phyloP scores from a whole-genome alignment of 1,140 invertebrate genomes.

The Pemphigus obesinymphae region DNA sequence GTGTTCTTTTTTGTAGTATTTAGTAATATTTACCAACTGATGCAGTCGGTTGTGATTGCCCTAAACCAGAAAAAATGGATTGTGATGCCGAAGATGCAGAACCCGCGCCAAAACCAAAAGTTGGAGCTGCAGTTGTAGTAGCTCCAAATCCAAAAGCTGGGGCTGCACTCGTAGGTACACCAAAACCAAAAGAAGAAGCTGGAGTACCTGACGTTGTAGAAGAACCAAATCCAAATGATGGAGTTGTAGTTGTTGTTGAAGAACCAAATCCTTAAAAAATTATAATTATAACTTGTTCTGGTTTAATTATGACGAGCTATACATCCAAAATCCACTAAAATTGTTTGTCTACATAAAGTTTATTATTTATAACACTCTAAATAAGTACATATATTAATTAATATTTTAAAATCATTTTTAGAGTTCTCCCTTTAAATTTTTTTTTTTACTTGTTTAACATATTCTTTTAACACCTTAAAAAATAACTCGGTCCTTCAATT shows the following conservation, averaged over 20 bases:
- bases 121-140: slow-evolving; percentile 44
- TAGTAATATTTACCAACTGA: slow-evolving; percentile 41
- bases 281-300: neutral
- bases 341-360: no score
- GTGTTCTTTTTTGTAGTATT: no score
- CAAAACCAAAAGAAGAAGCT: slow-evolving; percentile 58
- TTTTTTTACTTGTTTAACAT: no score
- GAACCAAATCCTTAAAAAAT: slow-evolving; percentile 45
- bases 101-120: slow-evolving; percentile 27
- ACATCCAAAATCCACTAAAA: no score
- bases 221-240: slow-evolving; percentile 46
- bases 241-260: slow-evolving; percentile 45
- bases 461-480: no score
- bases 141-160: slow-evolving; percentile 45
- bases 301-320: neutral
- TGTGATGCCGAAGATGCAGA: slow-evolving; percentile 42
- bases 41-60: slow-evolving; percentile 44
- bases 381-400: no score
- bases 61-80: slow-evolving; percentile 47
- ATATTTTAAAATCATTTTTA: no score
- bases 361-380: no score
- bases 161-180: slow-evolving; percentile 48
- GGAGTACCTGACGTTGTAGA: neutral
- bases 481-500: no score
- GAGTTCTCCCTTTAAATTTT: no score